A percentile compares a stretch with the other conserved stretches of the same genome.
Evolutionary conservation across 2,888 invertebrate species (phyloP).

Genomic region (Notodonta ziczac): DNA sequence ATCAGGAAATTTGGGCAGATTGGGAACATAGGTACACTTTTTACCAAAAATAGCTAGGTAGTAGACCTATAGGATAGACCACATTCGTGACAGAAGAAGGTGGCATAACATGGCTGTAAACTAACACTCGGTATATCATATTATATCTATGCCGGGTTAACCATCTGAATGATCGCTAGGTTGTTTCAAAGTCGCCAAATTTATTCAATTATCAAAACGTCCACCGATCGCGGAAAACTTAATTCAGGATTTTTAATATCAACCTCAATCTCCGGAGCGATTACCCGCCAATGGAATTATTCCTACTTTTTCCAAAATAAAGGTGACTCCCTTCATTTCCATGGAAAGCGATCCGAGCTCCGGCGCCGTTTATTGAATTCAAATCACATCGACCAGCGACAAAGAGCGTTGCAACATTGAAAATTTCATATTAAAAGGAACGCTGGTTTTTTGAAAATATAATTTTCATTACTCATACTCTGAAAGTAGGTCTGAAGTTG

Average conservation of each 20-base stretch:
- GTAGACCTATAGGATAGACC: no score
- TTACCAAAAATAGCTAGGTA: no score
- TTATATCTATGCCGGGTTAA: no score
- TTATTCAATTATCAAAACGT: constrained; percentile 29
- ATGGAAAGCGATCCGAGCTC: constrained; percentile 43
- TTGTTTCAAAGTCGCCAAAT: no score
- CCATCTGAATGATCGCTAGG: no score
- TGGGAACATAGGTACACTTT: no score
- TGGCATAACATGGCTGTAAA: no score
- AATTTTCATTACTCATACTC: no score
- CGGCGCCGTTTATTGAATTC: constrained; percentile 75
- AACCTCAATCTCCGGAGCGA: constrained; percentile 54
- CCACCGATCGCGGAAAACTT: constrained; percentile 38
- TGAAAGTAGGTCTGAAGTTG: no score
- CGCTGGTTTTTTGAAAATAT: background rate
- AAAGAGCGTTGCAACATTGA: constrained; percentile 53
- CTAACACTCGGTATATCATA: no score
- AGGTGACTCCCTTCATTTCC: constrained; percentile 43
- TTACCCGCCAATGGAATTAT: constrained; percentile 56
- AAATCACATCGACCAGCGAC: constrained; percentile 63
- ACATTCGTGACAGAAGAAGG: no score
- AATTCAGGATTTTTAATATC: constrained; percentile 47
- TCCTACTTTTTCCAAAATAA: constrained; percentile 37
- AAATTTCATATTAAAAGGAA: constrained; percentile 36
- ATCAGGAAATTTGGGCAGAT: no score